Evolutionary conservation across 2,888 invertebrate species (phyloP).

Genomic region (Drosophila longiperda): DNA sequence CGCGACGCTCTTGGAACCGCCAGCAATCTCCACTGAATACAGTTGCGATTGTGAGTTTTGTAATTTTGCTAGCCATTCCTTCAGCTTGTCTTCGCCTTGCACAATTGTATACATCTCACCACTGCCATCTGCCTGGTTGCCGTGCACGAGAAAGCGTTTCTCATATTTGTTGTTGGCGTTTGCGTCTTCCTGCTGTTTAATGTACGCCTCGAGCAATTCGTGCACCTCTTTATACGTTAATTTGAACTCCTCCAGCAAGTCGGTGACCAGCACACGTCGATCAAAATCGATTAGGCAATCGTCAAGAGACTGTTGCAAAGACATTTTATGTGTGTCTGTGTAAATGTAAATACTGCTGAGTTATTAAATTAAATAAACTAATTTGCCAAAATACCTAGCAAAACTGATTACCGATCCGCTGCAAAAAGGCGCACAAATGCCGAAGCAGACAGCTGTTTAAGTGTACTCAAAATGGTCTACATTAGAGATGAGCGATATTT

Average conservation of each 20-base stretch:
- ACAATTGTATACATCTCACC: slow-evolving; percentile 78
- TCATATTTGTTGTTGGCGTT: slow-evolving; percentile 72
- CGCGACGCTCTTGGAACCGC: slow-evolving; percentile 79
- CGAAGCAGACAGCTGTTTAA: slow-evolving; percentile 36
- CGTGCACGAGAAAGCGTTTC: slow-evolving; percentile 71
- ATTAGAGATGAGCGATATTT: slow-evolving; percentile 15
- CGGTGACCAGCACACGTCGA: slow-evolving; percentile 79
- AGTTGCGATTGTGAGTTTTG: slow-evolving; percentile 70
- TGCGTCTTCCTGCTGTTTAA: slow-evolving; percentile 69
- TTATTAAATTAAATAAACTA: neutral
- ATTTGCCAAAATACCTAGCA: neutral
- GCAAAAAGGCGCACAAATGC: slow-evolving; percentile 33
- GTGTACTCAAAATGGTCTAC: slow-evolving; percentile 13
- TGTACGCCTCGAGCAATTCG: slow-evolving; percentile 62
- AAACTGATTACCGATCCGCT: neutral
- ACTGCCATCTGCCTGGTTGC: slow-evolving; percentile 23
- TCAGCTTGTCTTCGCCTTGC: slow-evolving; percentile 68
- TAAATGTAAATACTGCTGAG: neutral
- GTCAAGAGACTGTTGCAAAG: slow-evolving; percentile 71
- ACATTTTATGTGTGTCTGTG: slow-evolving; percentile 39
- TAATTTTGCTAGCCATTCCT: slow-evolving; percentile 71
- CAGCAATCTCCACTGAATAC: slow-evolving; percentile 81
- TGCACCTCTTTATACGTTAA: slow-evolving; percentile 75
- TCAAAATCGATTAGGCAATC: slow-evolving; percentile 82
- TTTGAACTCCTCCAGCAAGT: slow-evolving; percentile 81